A percentile compares a stretch with the other conserved stretches of the same genome.
Evolutionary conservation across 1,140 invertebrate species (phyloP).

Genomic region (Oreohelix idahoensis): DNA sequence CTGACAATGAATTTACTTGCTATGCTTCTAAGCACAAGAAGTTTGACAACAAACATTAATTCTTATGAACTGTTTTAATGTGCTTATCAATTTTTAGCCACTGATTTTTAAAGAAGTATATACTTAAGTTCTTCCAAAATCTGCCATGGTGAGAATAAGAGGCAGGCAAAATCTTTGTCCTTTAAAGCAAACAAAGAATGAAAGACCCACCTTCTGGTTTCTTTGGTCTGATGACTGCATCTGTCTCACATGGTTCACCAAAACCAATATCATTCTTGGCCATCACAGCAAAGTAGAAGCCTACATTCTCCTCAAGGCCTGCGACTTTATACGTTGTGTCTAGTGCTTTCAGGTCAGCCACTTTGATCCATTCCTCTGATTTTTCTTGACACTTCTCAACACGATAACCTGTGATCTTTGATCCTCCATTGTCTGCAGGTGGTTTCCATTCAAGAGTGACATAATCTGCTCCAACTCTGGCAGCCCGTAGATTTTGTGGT

Average conservation of each 20-base stretch:
- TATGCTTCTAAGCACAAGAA: no score
- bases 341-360: conserved; percentile 55
- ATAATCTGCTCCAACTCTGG: conserved; percentile 92
- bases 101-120: no score
- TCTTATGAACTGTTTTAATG: no score
- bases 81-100: no score
- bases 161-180: no score
- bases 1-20: no score
- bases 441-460: conserved; percentile 94
- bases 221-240: conserved; percentile 73
- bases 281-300: conserved; percentile 96
- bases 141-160: no score
- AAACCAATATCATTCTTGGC: conserved; percentile 96
- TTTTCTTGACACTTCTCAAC: conserved; percentile 62
- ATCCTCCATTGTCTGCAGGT: conserved; percentile 92
- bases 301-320: conserved; percentile 90
- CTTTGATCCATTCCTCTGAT: conserved; percentile 61
- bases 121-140: no score
- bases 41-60: no score
- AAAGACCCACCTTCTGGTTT: conserved; percentile 56
- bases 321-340: conserved; percentile 76
- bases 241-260: conserved; percentile 88
- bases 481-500: conserved; percentile 92
- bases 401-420: conserved; percentile 82
- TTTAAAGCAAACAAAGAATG: no score